Evolutionary conservation across 2,113 vertebrate species (phyloP), one percentile per base, ranked within the genome.

Genomic region (Nanorana parkeri): DNA sequence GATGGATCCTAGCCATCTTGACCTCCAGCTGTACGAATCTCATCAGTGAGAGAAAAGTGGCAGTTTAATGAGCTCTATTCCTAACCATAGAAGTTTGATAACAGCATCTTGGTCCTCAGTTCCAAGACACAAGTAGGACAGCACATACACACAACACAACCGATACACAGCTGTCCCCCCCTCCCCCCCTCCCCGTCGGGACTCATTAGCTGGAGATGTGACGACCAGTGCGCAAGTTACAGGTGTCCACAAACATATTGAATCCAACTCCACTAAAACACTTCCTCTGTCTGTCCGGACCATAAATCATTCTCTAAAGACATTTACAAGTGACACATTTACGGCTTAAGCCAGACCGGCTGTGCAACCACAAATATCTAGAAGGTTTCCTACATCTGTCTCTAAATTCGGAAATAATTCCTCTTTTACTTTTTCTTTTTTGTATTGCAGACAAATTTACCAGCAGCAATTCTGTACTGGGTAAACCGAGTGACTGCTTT

Each of bases 171-270:
- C 51, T 73, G 52, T 26, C 13, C n/a, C 23, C 71, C 54, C 71
- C 71, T 32, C 32, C 32, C 32, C 54, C 71, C 71, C 24, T 7
- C 32, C 32, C 32, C 32, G 8, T 54, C 32, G 71, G 54, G 71
- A 20, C 54, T 74, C 71, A 74, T 74, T 74, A 58, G 3, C 71
- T 32, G 71, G 26, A 74, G 69, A 73, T 32, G 19, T 58, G 71
- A 58, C 13, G 10, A 20, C 19, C 28, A 10, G 19, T 32, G 32
- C 36, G 54, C 71, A 74, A 54, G 71, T 74, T 74, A 60, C 71
- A 74, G 54, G 71, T 74, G 71, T 32, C 28, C 23, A 58, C 2
- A 26, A 73, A 73, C 51, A 36, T 58, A 54, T 36, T 56, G 69
- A 73, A n/a, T 29, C 52, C 52, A 56, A 54, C 2, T 11, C 23